Evolutionary conservation across 2,113 vertebrate species (phyloP).

Genomic region (Antigone vipio): DNA sequence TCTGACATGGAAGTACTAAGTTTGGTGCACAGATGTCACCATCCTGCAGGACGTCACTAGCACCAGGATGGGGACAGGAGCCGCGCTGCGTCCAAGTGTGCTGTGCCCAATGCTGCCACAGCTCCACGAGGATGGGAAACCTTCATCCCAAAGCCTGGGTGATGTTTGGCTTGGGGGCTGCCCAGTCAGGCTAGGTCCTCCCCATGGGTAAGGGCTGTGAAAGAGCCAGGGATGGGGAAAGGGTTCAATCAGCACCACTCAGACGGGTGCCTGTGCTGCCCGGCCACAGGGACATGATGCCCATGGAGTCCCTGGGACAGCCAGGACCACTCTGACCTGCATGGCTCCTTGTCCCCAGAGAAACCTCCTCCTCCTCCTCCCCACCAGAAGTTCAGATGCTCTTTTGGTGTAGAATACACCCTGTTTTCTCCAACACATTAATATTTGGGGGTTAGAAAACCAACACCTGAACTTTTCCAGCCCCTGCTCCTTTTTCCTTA

Average conservation of each 20-base stretch:
- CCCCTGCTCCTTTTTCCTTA: background rate
- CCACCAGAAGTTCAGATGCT: background rate
- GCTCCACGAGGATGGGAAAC: background rate
- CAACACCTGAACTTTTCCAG: background rate
- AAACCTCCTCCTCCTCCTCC: background rate
- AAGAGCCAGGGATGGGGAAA: background rate
- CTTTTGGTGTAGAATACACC: background rate
- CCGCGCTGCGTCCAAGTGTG: accelerated
- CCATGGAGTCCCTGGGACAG: accelerated
- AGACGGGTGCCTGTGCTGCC: accelerated
- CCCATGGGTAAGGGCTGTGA: accelerated
- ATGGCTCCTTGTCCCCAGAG: background rate
- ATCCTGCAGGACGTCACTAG: background rate
- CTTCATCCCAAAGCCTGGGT: background rate
- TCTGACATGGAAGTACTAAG: background rate
- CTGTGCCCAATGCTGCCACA: background rate
- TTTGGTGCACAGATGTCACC: background rate
- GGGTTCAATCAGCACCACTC: background rate
- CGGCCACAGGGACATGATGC: accelerated
- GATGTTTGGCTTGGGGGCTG: background rate
- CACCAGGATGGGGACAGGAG: background rate
- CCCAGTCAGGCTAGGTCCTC: background rate
- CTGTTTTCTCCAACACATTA: accelerated
- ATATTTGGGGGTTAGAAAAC: background rate
- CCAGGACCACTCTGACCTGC: background rate